Conservation (phyloP, 1,140 invertebrate genomes). For the Drosophila dunni region DNA sequence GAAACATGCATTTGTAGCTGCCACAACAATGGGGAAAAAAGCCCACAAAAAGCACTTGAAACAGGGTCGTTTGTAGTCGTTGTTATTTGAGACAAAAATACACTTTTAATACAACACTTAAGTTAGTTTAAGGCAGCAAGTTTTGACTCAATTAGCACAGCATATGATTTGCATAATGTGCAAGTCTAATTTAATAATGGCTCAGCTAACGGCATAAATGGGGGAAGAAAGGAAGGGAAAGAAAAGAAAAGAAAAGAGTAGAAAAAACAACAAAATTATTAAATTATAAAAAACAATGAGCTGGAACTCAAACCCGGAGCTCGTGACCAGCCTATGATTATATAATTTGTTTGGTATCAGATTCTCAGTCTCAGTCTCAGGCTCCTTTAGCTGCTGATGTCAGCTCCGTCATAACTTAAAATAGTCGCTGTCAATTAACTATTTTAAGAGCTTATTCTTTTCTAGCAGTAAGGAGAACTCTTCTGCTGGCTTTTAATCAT, state of each 20-base stretch:
- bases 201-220: constrained; percentile 24
- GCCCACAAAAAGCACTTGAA: neutral
- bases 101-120: constrained; percentile 5
- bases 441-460: constrained; percentile 61
- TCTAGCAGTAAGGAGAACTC: constrained; percentile 31
- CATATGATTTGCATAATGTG: constrained; percentile 73
- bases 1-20: constrained; percentile 61
- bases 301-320: constrained; percentile 15
- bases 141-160: constrained; percentile 73
- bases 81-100: constrained; percentile 9
- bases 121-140: constrained; percentile 47
- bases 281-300: constrained; percentile 9
- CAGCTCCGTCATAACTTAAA: constrained; percentile 78
- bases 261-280: too few species aligned
- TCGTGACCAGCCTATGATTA: constrained; percentile 62
- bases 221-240: too few species aligned
- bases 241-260: too few species aligned
- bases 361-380: constrained; percentile 53
- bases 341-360: constrained; percentile 62
- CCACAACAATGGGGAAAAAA: neutral
- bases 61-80: neutral
- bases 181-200: constrained; percentile 65
- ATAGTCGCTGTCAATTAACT: constrained; percentile 76
- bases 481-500: constrained; percentile 62
- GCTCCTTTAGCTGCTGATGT: constrained; percentile 62